Evolutionary conservation across 2,113 vertebrate species (phyloP).

Genomic region (Meriones unguiculatus): DNA sequence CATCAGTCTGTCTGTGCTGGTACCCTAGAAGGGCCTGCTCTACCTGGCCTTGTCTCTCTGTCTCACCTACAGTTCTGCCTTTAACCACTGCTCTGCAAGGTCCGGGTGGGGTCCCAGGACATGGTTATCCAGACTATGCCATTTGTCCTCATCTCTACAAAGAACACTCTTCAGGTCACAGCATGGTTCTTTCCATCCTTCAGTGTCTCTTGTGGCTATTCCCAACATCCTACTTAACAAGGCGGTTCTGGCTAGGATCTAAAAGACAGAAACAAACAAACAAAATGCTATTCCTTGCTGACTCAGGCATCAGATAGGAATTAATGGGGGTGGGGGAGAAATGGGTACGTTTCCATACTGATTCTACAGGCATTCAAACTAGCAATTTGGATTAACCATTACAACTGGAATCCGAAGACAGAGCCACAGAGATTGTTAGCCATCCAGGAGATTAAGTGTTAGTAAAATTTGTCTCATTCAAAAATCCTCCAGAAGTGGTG

Average conservation of each 20-base stretch:
- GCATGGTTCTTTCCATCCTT: neutral
- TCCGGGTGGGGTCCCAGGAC: neutral
- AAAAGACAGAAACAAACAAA: too few species aligned
- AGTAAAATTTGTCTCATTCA: conserved; percentile 14
- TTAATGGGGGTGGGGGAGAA: too few species aligned
- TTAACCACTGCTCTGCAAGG: neutral
- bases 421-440: neutral
- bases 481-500: neutral
- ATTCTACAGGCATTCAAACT: neutral
- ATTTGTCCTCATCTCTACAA: neutral
- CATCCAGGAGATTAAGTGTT: neutral
- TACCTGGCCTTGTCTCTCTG: neutral
- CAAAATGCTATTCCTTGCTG: too few species aligned
- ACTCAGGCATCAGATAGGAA: too few species aligned
- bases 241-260: too few species aligned
- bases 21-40: neutral
- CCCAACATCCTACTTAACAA: neutral
- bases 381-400: neutral
- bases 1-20: neutral
- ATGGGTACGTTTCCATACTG: neutral
- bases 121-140: neutral
- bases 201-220: neutral
- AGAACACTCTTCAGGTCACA: neutral
- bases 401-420: neutral
- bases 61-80: neutral